These are phyloP conservation scores for Suillia variegata DNA, from an alignment of 2,888 invertebrate genomes.

Conservation along the genomic window DNA sequence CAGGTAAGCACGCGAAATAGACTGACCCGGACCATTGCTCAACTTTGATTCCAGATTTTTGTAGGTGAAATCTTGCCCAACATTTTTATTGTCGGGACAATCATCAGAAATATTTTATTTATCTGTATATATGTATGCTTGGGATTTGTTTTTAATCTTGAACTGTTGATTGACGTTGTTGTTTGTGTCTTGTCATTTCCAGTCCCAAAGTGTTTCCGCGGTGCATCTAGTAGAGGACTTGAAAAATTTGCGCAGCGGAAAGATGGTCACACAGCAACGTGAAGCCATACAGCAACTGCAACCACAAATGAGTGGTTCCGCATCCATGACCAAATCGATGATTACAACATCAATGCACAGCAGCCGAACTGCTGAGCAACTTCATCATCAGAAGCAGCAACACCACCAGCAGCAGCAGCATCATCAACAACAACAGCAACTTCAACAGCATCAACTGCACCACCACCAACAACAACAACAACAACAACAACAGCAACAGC, in stretches of 20 bases:
- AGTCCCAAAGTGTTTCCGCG: conserved; percentile 82
- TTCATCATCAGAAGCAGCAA: too few relatives aligned
- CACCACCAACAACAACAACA: conserved; percentile 29
- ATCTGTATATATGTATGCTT: too few relatives aligned
- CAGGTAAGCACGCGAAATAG: too few relatives aligned
- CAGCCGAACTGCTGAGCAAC: conserved; percentile 37
- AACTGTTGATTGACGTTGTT: too few relatives aligned
- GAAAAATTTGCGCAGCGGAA: conserved; percentile 71
- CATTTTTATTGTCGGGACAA: too few relatives aligned
- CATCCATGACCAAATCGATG: conserved; percentile 15
- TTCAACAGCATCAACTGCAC: conserved; percentile 32
- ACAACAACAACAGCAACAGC: conserved; percentile 36
- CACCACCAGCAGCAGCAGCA: conserved; percentile 13
- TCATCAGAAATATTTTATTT: too few relatives aligned
- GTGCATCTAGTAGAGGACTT: conserved; percentile 85
- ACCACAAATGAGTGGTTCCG: conserved; percentile 18
- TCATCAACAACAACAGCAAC: conserved; percentile 20
- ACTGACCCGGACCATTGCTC: too few relatives aligned
- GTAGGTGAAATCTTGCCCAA: too few relatives aligned
- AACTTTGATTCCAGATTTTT: too few relatives aligned
- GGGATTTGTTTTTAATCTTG: too few relatives aligned
- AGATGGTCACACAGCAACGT: conserved; percentile 64
- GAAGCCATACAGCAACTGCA: conserved; percentile 43
- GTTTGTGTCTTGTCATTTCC: too few relatives aligned
- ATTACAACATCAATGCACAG: conserved; percentile 23